Evolutionary conservation across 1,140 invertebrate genomes (phyloP).

Genomic region (Paraescarpia echinospica): DNA sequence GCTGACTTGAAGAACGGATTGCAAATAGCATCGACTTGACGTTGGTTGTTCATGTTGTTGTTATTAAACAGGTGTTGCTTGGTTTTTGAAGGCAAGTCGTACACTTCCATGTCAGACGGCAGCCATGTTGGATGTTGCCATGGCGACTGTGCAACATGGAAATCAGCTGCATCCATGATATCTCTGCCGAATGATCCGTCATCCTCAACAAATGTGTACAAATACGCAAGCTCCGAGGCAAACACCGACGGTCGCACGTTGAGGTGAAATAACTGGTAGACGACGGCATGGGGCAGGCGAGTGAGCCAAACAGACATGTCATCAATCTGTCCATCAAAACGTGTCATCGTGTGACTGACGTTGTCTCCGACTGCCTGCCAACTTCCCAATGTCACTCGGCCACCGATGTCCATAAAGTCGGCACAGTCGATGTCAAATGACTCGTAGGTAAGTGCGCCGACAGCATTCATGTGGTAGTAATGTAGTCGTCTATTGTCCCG

Average conservation of each 20-base stretch:
- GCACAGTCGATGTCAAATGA: slow-evolving; percentile 29
- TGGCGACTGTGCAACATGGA: slow-evolving; percentile 33
- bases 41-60: neutral
- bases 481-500: slow-evolving; percentile 24
- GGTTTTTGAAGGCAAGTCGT: neutral
- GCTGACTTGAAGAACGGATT: neutral
- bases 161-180: slow-evolving; percentile 27
- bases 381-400: slow-evolving; percentile 34
- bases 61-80: neutral
- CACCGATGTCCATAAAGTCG: slow-evolving; percentile 29
- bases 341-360: slow-evolving; percentile 18
- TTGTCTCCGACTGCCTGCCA: slow-evolving; percentile 33
- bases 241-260: slow-evolving; percentile 34
- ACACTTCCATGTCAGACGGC: slow-evolving; percentile 30
- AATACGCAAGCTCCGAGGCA: slow-evolving; percentile 27
- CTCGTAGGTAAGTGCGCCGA: slow-evolving; percentile 28
- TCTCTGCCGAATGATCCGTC: slow-evolving; percentile 34
- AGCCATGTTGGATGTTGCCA: slow-evolving; percentile 38
- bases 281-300: slow-evolving; percentile 30
- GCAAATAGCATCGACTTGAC: neutral
- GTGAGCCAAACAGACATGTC: slow-evolving; percentile 36
- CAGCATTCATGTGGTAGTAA: slow-evolving; percentile 30
- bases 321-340: slow-evolving; percentile 35
- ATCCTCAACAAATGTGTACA: slow-evolving; percentile 37
- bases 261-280: slow-evolving; percentile 37